Evolutionary conservation across 2,797 vertebrate species (phyloP).

Genomic region (Lacerta agilis): DNA sequence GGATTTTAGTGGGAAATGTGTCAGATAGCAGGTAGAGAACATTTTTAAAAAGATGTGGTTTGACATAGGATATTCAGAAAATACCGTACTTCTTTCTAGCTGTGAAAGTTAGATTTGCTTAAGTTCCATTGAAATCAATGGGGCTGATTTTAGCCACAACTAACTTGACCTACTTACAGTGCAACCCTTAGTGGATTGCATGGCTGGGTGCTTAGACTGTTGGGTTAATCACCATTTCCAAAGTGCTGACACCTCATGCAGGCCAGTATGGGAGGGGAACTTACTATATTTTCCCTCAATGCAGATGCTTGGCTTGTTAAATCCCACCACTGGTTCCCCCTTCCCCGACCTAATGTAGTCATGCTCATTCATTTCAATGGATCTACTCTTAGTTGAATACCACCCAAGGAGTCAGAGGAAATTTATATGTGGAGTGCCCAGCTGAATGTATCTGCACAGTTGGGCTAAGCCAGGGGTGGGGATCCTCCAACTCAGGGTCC

Average conservation of each 20-base stretch:
- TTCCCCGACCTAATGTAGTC: too few relatives aligned
- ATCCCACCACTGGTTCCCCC: too few relatives aligned
- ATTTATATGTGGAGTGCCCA: neutral
- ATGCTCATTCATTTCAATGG: too few relatives aligned
- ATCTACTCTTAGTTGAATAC: too few relatives aligned
- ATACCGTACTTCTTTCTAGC: neutral
- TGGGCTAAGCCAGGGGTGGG: neutral
- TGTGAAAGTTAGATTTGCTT: neutral
- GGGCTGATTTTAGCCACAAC: neutral
- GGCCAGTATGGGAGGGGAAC: too few relatives aligned
- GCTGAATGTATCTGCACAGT: neutral
- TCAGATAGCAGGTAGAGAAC: neutral
- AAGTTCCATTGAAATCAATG: conserved; percentile 2
- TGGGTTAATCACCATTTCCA: too few relatives aligned
- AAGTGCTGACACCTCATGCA: too few relatives aligned
- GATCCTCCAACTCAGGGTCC: too few relatives aligned
- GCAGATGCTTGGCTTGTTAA: too few relatives aligned
- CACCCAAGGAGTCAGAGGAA: neutral
- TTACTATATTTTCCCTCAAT: too few relatives aligned
- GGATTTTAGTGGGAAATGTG: conserved; percentile 29
- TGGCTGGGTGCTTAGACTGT: too few relatives aligned
- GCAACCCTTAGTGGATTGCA: too few relatives aligned
- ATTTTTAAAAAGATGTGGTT: neutral
- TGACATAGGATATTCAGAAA: neutral
- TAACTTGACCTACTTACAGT: neutral